phyloP scores from a whole-genome alignment of 2,113 vertebrate species.

The Erythrolamprus reginae region DNA sequence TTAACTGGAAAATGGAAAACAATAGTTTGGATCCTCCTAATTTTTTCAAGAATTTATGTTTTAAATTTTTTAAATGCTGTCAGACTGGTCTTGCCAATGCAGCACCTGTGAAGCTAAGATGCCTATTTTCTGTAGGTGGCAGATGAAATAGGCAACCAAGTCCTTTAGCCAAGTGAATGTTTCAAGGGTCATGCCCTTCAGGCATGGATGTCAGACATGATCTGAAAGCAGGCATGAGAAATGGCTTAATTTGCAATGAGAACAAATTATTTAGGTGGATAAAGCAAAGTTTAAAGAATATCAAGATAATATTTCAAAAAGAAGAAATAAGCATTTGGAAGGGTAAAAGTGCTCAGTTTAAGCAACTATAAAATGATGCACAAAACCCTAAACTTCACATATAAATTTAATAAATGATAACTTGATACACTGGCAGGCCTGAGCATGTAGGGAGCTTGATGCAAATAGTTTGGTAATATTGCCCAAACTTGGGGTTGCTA shows the following conservation, averaged over 20 bases:
- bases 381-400: not conserved
- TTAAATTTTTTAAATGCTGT: not conserved
- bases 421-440: not conserved
- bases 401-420: not conserved
- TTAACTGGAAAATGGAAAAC: not conserved
- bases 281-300: not conserved
- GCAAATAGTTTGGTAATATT: not conserved
- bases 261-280: not conserved
- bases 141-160: not conserved
- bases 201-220: not conserved
- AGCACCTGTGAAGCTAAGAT: not conserved
- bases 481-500: not conserved
- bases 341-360: not conserved
- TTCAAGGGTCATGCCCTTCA: not conserved
- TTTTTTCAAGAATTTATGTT: not conserved
- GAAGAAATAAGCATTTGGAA: not conserved
- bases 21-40: not conserved
- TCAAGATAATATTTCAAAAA: not conserved
- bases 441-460: not conserved
- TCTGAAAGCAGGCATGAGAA: not conserved
- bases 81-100: not conserved
- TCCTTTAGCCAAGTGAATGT: not conserved
- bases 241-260: not conserved
- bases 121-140: too few species aligned
- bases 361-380: not conserved